phyloP scores from a whole-genome alignment of 64 coral and sea anemone genomes.

The Hydrozoanthus tunicans region DNA sequence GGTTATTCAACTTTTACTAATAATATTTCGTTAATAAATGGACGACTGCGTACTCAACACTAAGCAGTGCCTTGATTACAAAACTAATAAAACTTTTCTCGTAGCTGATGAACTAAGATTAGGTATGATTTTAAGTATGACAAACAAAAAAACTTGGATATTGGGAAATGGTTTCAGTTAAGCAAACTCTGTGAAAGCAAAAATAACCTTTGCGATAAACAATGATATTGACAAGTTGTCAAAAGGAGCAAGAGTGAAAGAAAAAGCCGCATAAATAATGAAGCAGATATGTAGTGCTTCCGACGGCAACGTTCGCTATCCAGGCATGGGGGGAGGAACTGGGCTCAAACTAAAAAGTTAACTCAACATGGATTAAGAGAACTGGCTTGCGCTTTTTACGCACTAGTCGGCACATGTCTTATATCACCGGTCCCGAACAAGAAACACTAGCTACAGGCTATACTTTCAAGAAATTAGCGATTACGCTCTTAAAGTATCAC shows the following conservation, averaged over 20 bases:
- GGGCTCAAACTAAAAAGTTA: neutral
- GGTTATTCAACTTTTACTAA: constrained; percentile 11
- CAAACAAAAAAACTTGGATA: neutral
- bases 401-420: too few species aligned
- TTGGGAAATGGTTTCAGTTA: neutral
- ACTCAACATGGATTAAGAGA: neutral
- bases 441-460: too few species aligned
- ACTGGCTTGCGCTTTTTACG: too few species aligned
- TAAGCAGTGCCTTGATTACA: neutral
- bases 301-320: neutral
- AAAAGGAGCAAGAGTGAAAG: constrained; percentile 1
- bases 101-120: neutral
- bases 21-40: neutral
- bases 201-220: constrained; percentile 4
- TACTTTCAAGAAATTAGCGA: too few species aligned
- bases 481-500: too few species aligned
- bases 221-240: constrained; percentile 2
- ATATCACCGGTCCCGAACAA: too few species aligned
- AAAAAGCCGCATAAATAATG: neutral
- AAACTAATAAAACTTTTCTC: neutral
- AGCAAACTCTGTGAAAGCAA: neutral
- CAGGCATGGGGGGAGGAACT: constrained; percentile 11
- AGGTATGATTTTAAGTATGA: neutral
- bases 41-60: neutral
- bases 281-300: neutral